Conservation (phyloP, 2,113 vertebrate genomes). For the Eulemur rufifrons region DNA sequence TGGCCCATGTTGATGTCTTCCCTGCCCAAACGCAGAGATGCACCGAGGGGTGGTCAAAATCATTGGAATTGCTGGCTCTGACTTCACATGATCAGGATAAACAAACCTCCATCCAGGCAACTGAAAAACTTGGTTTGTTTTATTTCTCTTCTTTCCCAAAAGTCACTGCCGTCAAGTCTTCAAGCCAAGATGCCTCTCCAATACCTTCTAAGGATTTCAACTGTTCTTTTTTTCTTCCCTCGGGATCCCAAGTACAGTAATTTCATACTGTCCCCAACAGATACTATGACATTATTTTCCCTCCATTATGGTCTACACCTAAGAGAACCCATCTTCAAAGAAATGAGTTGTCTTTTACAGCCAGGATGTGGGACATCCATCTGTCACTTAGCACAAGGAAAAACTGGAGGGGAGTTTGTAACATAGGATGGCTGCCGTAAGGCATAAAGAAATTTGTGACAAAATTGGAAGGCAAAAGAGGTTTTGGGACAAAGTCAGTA, state of each 20-base stretch:
- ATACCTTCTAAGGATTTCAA: neutral
- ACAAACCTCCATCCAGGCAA: neutral
- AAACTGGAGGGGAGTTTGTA: neutral
- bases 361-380: slow-evolving; percentile 25
- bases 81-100: neutral
- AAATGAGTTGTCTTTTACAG: neutral
- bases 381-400: neutral
- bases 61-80: neutral
- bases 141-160: neutral
- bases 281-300: neutral
- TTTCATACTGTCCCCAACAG: neutral
- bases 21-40: neutral
- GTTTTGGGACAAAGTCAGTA: neutral
- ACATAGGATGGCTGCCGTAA: neutral
- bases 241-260: neutral
- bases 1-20: neutral
- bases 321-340: neutral
- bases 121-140: neutral
- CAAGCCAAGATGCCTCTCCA: neutral
- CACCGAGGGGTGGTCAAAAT: neutral
- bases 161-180: neutral
- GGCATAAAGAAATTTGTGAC: neutral
- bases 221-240: neutral
- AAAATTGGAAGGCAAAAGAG: neutral
- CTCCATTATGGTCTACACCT: neutral